These are phyloP conservation scores for Drosophila pseudotakahashii DNA, from an alignment of 2,888 invertebrate species.

Conservation along the genomic window DNA sequence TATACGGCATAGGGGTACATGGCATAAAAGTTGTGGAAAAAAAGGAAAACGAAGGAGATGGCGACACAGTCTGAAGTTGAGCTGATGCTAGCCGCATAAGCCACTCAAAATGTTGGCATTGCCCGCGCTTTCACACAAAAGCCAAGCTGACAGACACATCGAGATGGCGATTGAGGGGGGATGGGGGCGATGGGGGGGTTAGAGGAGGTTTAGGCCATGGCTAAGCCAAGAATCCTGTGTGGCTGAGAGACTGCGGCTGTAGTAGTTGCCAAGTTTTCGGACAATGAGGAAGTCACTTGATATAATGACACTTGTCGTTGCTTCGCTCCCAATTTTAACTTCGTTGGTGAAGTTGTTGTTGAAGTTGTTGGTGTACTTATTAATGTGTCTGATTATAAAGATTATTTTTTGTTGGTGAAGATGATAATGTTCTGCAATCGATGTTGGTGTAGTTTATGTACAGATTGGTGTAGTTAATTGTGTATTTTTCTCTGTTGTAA, in stretches of 20 bases:
- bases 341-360: background rate
- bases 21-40: background rate
- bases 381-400: background rate
- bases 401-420: background rate
- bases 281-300: constrained; percentile 73
- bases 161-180: background rate
- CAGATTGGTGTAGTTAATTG: too few relatives aligned
- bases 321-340: constrained; percentile 12
- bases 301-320: constrained; percentile 77
- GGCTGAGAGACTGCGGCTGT: constrained; percentile 14
- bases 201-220: constrained; percentile 40
- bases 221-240: constrained; percentile 14
- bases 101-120: constrained; percentile 75
- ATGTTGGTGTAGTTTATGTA: background rate
- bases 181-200: too few relatives aligned
- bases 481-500: too few relatives aligned
- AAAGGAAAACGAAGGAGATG: background rate
- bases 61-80: constrained; percentile 22
- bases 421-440: background rate
- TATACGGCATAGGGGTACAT: constrained; percentile 9
- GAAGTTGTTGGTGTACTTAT: background rate
- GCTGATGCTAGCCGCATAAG: constrained; percentile 52
- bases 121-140: constrained; percentile 47
- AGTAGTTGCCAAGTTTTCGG: constrained; percentile 27
- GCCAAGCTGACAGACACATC: constrained; percentile 33